Base-by-base conservation (phyloP, 2,888 invertebrate species). In the Agonopterix heracliana region DNA sequence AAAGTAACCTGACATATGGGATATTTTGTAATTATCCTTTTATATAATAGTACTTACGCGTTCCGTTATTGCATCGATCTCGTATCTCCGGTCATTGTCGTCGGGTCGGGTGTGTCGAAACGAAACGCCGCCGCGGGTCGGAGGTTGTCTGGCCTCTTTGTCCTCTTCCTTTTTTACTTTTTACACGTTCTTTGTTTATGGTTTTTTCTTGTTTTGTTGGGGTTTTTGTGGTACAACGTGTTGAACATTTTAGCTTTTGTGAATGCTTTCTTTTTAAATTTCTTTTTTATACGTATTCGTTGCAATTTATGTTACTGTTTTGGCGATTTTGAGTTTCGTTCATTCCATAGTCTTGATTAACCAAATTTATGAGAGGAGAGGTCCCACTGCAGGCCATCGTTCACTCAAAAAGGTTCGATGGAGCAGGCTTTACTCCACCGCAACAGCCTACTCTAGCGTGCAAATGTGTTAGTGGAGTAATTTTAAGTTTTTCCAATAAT, bases 71-170 rank as follows among this genome's bases (percentile, higher is more conserved):
- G 54, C 56, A 58, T 57, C 47, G 51, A 38, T 26, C 13, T 41
- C 53, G 53, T 26, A 26, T 26, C 26, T 26, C 48, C 61, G 67
- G 65, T 64, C 69, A 67, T 66, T 65, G 66, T 68, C 69, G 65
- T 58, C 62, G 60, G 55, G 56, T 53, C 49, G 44, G 41, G 26
- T 26, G 2, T 26, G 26, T 26, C 26, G 26, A 26, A 26, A 26
- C 63, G 61, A 64, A 71, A 67, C 59, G 47, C 64, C 63, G 74
- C 66, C 59, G 46, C 64, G 63, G 74, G 73, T 76, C 71, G 67
- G 61, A 70, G 68, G 71, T 69, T 68, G 66, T 53, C 64, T 52
- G 64, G 55, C 61, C 61, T 52, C 57, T 58, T 62, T 57, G 54
- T 50, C 51, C 7, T 26, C 26, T 54, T 58, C 53, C 59, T 60